Conservation (phyloP, 2,113 vertebrate species). For the Notiomystis cincta region DNA sequence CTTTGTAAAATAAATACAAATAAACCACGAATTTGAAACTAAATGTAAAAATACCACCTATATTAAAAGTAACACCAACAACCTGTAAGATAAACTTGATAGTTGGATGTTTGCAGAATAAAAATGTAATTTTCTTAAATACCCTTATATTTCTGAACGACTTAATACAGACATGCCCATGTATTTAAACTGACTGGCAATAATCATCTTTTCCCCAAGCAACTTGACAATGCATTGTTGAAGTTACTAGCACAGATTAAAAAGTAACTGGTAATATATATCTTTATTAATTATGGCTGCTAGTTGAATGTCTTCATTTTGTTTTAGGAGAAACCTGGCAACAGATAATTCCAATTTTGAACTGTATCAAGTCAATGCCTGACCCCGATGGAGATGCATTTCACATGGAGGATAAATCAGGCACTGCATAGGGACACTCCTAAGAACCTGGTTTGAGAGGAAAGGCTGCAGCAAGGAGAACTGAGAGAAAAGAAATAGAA, state of each 20-base stretch:
- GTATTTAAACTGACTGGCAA: neutral
- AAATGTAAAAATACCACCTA: neutral
- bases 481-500: neutral
- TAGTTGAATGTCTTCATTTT: neutral
- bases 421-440: neutral
- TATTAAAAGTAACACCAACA: neutral
- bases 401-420: neutral
- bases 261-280: neutral
- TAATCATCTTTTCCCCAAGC: neutral
- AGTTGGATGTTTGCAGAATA: neutral
- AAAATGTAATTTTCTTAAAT: neutral
- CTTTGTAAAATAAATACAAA: neutral
- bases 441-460: neutral
- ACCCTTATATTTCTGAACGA: neutral
- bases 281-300: neutral
- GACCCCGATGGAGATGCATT: neutral
- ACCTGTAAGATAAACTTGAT: neutral
- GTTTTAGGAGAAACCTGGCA: neutral
- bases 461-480: neutral
- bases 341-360: neutral
- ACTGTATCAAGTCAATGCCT: neutral
- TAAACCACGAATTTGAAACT: neutral
- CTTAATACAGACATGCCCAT: neutral
- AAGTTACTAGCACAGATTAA: neutral
- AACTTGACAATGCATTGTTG: neutral